Conservation (phyloP, 2,888 invertebrate genomes). For the Liopterus haemorrhoidalis region DNA sequence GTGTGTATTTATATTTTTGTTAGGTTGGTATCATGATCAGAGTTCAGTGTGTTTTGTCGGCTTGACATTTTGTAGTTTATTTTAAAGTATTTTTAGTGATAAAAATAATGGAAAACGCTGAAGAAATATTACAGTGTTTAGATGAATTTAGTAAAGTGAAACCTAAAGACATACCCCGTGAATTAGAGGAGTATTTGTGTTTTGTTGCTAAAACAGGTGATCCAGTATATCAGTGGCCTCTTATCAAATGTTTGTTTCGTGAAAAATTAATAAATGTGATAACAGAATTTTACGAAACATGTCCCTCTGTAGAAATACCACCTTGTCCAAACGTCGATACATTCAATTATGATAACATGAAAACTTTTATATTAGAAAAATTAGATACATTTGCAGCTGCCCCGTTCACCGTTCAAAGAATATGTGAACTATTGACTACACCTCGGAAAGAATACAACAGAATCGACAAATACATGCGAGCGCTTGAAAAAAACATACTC, state of each 20-base stretch:
- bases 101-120: slow-evolving; percentile 70
- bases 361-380: slow-evolving; percentile 72
- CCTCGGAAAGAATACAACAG: slow-evolving; percentile 92
- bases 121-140: slow-evolving; percentile 75
- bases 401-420: slow-evolving; percentile 92
- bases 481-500: slow-evolving; percentile 89
- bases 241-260: slow-evolving; percentile 80
- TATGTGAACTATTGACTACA: slow-evolving; percentile 87
- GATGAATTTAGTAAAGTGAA: slow-evolving; percentile 74
- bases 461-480: slow-evolving; percentile 94
- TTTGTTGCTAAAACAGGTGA: slow-evolving; percentile 92
- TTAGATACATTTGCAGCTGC: slow-evolving; percentile 81
- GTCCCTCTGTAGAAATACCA: slow-evolving; percentile 68
- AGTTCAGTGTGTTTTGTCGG: slow-evolving; percentile 29
- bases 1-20: slow-evolving; percentile 5
- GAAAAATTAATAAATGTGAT: slow-evolving; percentile 83
- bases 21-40: slow-evolving; percentile 30
- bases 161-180: slow-evolving; percentile 77
- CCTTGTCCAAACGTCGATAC: slow-evolving; percentile 87
- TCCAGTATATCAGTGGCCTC: slow-evolving; percentile 86
- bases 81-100: slow-evolving; percentile 16
- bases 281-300: slow-evolving; percentile 78
- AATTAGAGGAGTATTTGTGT: slow-evolving; percentile 81
- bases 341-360: slow-evolving; percentile 85
- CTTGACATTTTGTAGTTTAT: slow-evolving; percentile 25